These are phyloP conservation scores for Ceyx melanurus DNA, from an alignment of 2,113 vertebrate genomes.

Conservation along the genomic window DNA sequence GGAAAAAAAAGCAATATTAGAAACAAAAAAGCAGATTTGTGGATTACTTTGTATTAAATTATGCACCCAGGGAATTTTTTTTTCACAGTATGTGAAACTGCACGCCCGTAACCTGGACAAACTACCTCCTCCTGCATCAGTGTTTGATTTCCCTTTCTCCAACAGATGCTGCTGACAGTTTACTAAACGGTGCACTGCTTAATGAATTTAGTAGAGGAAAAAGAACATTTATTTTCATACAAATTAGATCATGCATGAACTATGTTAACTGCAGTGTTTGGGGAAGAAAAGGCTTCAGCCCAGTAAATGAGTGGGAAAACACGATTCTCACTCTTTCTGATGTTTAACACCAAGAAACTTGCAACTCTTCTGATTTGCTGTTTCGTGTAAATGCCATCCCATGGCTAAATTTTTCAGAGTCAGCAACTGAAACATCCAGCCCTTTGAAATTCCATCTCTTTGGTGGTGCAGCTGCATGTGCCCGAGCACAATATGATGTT, in stretches of 20 bases:
- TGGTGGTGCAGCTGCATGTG: not conserved
- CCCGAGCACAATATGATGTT: not conserved
- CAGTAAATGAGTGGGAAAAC: not conserved
- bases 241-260: not conserved
- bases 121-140: not conserved
- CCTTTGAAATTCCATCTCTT: slow-evolving; percentile 18
- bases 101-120: not conserved
- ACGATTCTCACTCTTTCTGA: not conserved
- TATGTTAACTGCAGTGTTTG: not conserved
- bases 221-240: slow-evolving; percentile 16
- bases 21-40: not conserved
- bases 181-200: slow-evolving; percentile 11
- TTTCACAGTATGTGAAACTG: not conserved
- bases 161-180: slow-evolving; percentile 42
- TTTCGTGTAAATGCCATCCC: not conserved
- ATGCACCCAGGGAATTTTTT: not conserved
- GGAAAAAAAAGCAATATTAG: not conserved
- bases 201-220: slow-evolving; percentile 1
- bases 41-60: slow-evolving; percentile 17
- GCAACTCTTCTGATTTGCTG: not conserved
- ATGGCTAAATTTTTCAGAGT: not conserved
- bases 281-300: fast-evolving
- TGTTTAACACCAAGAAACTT: not conserved
- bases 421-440: slow-evolving; percentile 18
- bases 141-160: not conserved